Evolutionary conservation across 1,140 invertebrate genomes (phyloP).

Genomic region (Chironomus striatipennis): DNA sequence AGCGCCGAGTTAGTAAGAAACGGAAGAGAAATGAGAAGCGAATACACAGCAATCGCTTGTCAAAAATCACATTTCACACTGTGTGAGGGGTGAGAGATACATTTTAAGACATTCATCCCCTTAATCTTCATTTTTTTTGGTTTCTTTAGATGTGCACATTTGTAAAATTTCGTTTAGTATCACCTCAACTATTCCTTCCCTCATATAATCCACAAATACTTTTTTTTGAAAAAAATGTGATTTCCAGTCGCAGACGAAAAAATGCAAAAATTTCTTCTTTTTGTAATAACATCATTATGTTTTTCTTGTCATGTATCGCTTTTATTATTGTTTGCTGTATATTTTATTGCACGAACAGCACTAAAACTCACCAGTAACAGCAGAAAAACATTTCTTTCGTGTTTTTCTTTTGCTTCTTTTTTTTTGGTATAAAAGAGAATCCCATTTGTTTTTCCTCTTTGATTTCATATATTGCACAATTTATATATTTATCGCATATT

Average conservation of each 20-base stretch:
- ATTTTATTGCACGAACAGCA: conserved; percentile 20
- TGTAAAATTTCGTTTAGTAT: background rate
- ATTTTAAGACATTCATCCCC: background rate
- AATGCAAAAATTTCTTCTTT: background rate
- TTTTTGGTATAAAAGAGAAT: background rate
- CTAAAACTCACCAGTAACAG: background rate
- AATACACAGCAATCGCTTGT: background rate
- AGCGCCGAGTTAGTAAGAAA: background rate
- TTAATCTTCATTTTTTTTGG: background rate
- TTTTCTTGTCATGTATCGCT: conserved; percentile 22
- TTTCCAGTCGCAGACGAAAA: conserved; percentile 16
- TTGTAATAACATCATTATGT: conserved; percentile 22
- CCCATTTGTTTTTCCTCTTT: conserved; percentile 21
- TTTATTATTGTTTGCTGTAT: conserved; percentile 21
- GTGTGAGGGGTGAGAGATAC: background rate
- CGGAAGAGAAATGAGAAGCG: background rate
- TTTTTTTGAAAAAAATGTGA: background rate
- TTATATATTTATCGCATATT: conserved; percentile 21
- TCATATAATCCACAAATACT: background rate
- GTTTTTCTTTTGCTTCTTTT: background rate
- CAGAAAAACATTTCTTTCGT: background rate
- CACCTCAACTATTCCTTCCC: background rate
- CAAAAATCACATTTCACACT: conserved; percentile 6
- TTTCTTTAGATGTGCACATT: background rate
- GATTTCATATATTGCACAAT: conserved; percentile 10